Percentiles rank a stretch among this genome's conserved stretches.
These are phyloP conservation scores for Cerastoderma edule DNA, from an alignment of 2,888 invertebrate species.

Conservation along the genomic window DNA sequence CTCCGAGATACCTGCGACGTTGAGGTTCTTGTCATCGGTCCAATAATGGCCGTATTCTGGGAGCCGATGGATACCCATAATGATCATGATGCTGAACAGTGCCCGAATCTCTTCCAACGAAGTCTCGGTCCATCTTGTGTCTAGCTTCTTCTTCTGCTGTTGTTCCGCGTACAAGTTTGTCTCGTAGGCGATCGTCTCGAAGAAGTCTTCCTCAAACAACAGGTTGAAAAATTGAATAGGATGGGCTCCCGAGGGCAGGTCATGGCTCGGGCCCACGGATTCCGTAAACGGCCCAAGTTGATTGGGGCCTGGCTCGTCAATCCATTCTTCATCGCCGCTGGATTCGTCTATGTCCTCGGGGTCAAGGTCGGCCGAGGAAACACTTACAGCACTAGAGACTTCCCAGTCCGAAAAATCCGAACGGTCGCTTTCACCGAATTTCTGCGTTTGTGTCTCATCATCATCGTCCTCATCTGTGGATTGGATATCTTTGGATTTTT, in stretches of 20 bases:
- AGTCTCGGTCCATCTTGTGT: not conserved
- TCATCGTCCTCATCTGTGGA: too few species aligned
- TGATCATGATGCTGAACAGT: not conserved
- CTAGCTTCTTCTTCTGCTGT: not conserved
- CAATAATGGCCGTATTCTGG: not conserved
- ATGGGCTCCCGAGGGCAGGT: not conserved
- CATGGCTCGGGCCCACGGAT: not conserved
- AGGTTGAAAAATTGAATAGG: not conserved
- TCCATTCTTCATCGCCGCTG: too few species aligned
- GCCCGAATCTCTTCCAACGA: not conserved
- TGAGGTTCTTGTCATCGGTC: not conserved
- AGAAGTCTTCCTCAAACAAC: not conserved
- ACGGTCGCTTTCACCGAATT: too few species aligned
- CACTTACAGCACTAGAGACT: too few species aligned
- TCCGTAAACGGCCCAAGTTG: not conserved
- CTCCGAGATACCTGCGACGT: not conserved
- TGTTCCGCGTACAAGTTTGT: not conserved
- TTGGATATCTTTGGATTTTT: too few species aligned
- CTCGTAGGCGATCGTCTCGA: not conserved
- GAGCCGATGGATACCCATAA: not conserved
- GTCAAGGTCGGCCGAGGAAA: too few species aligned
- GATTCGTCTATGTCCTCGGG: too few species aligned
- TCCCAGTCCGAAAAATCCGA: too few species aligned
- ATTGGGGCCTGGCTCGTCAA: too few species aligned
- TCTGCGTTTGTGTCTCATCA: too few species aligned